A percentile compares a stretch with the other conserved stretches of the same genome.
These are phyloP conservation scores for Torymus auratus DNA, from an alignment of 2,888 invertebrate genomes.

Conservation along the genomic window DNA sequence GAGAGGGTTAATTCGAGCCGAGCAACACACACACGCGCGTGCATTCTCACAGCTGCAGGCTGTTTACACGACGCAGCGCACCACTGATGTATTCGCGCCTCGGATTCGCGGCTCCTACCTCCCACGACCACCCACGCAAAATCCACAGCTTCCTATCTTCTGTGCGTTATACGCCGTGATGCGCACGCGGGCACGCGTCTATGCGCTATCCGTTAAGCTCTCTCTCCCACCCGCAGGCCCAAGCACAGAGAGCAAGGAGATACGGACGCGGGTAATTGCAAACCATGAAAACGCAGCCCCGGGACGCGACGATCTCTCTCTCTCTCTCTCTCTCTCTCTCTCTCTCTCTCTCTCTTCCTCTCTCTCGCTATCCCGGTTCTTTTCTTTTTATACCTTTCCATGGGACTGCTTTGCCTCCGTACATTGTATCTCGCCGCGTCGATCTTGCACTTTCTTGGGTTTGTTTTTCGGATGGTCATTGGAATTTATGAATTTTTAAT, in stretches of 20 bases:
- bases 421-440: no score
- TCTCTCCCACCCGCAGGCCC: no score
- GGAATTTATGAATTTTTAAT: neutral
- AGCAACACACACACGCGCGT: no score
- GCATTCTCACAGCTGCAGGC: constrained; percentile 58
- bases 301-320: constrained; percentile 8
- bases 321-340: constrained; percentile 6
- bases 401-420: no score
- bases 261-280: constrained; percentile 50
- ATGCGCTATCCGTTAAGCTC: no score
- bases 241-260: neutral
- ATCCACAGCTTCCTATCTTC: constrained; percentile 3
- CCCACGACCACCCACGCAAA: constrained; percentile 62
- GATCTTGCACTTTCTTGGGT: no score
- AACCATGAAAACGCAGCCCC: constrained; percentile 42
- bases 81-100: constrained; percentile 65
- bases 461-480: no score
- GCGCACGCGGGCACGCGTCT: no score
- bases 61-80: constrained; percentile 65
- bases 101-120: constrained; percentile 59
- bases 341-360: neutral
- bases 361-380: neutral
- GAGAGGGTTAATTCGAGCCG: constrained; percentile 62
- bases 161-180: no score
- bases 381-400: neutral